phyloP scores from a whole-genome alignment of 2,888 invertebrate genomes.

The Machimus atricapillus region DNA sequence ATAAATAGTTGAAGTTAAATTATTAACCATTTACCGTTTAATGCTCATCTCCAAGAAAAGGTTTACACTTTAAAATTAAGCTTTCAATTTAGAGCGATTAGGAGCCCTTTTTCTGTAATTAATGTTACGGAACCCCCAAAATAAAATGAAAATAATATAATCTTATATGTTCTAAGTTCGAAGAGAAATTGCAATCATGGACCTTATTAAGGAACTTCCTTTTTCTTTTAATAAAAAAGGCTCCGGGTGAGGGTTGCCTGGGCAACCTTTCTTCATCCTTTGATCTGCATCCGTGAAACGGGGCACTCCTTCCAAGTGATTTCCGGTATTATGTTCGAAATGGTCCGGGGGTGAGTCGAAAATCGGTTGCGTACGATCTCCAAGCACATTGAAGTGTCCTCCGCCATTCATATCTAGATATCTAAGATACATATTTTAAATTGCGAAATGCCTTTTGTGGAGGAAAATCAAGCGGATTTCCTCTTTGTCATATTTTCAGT shows the following conservation, averaged over 20 bases:
- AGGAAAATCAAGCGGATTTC: neutral
- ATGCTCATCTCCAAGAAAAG: too few species aligned
- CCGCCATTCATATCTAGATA: neutral
- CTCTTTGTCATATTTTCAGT: neutral
- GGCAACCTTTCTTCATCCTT: neutral
- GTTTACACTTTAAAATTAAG: neutral
- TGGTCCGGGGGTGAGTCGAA: neutral
- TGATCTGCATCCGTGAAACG: neutral
- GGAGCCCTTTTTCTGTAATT: neutral
- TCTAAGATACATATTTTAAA: too few species aligned
- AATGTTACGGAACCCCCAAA: neutral
- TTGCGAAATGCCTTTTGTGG: neutral
- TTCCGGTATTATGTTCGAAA: neutral
- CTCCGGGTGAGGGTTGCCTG: neutral
- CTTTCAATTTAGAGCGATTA: neutral
- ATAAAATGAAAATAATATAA: neutral
- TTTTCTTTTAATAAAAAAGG: neutral
- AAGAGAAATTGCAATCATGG: neutral
- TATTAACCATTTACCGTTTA: too few species aligned
- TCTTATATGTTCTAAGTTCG: neutral
- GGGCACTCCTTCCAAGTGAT: neutral
- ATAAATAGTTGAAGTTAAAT: too few species aligned
- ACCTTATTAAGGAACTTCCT: neutral
- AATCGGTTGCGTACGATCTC: neutral
- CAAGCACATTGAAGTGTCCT: neutral